Percentiles rank a stretch among this genome's conserved stretches.
These are phyloP conservation scores for Trinorchestia longiramus DNA, from an alignment of 1,140 invertebrate genomes.

Conservation along the genomic window DNA sequence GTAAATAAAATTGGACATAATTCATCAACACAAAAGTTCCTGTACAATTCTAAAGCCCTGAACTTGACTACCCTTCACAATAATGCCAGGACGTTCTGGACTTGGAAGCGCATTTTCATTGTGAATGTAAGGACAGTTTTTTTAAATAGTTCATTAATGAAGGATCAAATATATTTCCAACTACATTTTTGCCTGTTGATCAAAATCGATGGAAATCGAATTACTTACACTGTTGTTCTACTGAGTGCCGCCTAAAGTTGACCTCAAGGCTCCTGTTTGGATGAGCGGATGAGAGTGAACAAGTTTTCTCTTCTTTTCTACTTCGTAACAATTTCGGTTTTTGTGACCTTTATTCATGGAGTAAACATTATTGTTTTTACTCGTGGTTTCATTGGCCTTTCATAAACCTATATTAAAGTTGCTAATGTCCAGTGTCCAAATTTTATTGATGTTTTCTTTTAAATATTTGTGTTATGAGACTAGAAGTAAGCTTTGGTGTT, in stretches of 20 bases:
- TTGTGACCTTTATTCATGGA: slow-evolving; percentile 49
- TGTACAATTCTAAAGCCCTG: background rate
- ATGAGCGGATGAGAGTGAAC: background rate
- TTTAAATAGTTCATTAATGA: too few species aligned
- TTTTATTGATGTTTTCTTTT: background rate
- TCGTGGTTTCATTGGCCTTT: background rate
- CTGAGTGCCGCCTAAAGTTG: background rate
- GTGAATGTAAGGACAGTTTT: too few species aligned
- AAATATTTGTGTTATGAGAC: background rate
- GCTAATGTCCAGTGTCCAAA: background rate
- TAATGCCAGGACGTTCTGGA: background rate
- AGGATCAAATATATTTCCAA: background rate
- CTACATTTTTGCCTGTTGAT: background rate
- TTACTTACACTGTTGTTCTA: background rate
- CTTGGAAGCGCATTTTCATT: background rate
- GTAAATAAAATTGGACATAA: background rate
- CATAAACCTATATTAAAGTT: background rate
- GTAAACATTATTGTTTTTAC: slow-evolving; percentile 43
- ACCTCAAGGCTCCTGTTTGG: background rate
- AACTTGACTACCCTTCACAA: background rate
- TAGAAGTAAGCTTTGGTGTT: background rate
- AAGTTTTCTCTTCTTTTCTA: background rate
- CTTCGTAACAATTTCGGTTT: background rate
- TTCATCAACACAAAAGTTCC: background rate
- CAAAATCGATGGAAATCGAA: background rate